A percentile compares a stretch with the other conserved stretches of the same genome.
These are phyloP conservation scores for Apomyelois bistriatella DNA, from an alignment of 2,888 invertebrate species.

Conservation along the genomic window DNA sequence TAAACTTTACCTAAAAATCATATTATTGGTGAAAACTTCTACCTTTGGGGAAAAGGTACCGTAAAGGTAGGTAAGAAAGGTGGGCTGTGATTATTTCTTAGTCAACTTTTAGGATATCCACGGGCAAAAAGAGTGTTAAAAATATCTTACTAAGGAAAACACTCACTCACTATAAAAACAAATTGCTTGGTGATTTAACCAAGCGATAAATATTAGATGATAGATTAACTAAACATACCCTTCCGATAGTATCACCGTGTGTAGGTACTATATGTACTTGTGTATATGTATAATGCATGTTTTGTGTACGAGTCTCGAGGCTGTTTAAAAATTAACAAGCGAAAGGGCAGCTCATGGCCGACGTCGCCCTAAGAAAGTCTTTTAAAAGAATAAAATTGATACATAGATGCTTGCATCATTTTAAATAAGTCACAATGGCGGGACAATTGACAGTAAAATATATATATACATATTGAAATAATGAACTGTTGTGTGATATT, in stretches of 20 bases:
- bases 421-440: too few relatives aligned
- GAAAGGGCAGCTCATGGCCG: slow-evolving; percentile 10
- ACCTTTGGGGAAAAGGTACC: too few relatives aligned
- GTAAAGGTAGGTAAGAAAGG: too few relatives aligned
- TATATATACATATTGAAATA: too few relatives aligned
- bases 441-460: too few relatives aligned
- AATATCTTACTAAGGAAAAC: too few relatives aligned
- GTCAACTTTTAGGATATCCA: too few relatives aligned
- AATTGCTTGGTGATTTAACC: background rate
- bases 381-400: background rate
- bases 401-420: background rate
- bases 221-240: slow-evolving; percentile 1
- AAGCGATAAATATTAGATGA: slow-evolving; percentile 2
- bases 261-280: background rate
- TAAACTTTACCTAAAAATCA: too few relatives aligned
- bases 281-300: background rate
- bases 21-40: too few relatives aligned
- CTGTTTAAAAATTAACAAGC: slow-evolving; percentile 14
- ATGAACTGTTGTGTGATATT: too few relatives aligned
- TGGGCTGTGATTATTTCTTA: too few relatives aligned
- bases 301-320: background rate
- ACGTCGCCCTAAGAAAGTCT: background rate
- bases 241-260: slow-evolving; percentile 1
- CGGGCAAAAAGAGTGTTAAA: too few relatives aligned
- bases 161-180: background rate